Conservation (phyloP, 1,140 invertebrate species). For the Halesus radiatus region DNA sequence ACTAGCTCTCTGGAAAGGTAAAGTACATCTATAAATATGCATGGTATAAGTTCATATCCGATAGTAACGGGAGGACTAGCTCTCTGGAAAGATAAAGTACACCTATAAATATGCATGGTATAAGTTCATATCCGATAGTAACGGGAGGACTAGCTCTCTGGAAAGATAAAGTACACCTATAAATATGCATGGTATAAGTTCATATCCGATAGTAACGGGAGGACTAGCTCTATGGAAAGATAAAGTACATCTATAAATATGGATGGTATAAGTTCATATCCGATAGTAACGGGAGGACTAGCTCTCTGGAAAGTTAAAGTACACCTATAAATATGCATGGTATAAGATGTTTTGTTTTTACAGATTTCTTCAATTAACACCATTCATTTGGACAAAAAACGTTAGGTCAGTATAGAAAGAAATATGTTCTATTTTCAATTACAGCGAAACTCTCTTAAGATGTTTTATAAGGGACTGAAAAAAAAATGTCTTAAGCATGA, state of each 20-base stretch:
- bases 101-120: no score
- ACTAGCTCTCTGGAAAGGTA: conserved; percentile 81
- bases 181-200: conserved; percentile 84
- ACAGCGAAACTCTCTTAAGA: no score
- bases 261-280: conserved; percentile 99
- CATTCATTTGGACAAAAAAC: no score
- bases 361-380: no score
- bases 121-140: conserved; percentile 97
- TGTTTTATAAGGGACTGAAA: no score
- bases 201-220: conserved; percentile 95
- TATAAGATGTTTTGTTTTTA: not conserved
- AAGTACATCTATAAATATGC: not conserved
- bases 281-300: conserved; percentile 91
- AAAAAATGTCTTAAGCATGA: no score
- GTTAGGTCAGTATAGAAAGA: no score
- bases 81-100: conserved; percentile 73
- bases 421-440: no score
- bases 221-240: conserved; percentile 82
- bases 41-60: conserved; percentile 99
- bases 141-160: conserved; percentile 91
- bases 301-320: conserved; percentile 74
- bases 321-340: no score
- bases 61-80: conserved; percentile 90
- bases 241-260: not conserved
- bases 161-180: conserved; percentile 41